A percentile compares a stretch with the other conserved stretches of the same genome.
Conservation (phyloP, 2,113 vertebrate genomes). For the Leptocoma aspasia region DNA sequence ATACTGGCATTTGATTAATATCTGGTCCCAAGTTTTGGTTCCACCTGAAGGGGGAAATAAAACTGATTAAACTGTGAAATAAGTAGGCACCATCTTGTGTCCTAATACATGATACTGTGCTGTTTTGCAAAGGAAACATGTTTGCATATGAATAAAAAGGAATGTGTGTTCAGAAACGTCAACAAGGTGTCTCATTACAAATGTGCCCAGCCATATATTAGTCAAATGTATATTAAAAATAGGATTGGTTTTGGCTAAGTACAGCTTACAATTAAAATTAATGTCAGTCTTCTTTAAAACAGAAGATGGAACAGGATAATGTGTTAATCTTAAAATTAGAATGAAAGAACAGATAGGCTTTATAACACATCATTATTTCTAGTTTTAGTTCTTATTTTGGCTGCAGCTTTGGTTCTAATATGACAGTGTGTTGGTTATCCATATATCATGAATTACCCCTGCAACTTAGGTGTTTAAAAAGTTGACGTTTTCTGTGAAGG, state of each 20-base stretch:
- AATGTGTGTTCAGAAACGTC: background rate
- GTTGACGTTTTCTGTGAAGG: background rate
- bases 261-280: background rate
- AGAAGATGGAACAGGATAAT: background rate
- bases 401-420: background rate
- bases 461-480: background rate
- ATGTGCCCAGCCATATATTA: background rate
- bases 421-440: background rate
- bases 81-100: background rate
- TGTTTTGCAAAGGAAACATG: background rate
- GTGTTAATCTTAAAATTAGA: background rate
- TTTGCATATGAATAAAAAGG: background rate
- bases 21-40: background rate
- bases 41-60: background rate
- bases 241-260: background rate
- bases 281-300: background rate
- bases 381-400: background rate
- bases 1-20: background rate
- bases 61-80: background rate
- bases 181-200: constrained; percentile 13
- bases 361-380: background rate
- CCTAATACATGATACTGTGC: background rate
- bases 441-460: background rate
- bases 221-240: background rate
- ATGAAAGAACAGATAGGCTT: background rate